Evolutionary conservation across 2,888 invertebrate genomes (phyloP).

Genomic region (Tenthredo scrophulariae): DNA sequence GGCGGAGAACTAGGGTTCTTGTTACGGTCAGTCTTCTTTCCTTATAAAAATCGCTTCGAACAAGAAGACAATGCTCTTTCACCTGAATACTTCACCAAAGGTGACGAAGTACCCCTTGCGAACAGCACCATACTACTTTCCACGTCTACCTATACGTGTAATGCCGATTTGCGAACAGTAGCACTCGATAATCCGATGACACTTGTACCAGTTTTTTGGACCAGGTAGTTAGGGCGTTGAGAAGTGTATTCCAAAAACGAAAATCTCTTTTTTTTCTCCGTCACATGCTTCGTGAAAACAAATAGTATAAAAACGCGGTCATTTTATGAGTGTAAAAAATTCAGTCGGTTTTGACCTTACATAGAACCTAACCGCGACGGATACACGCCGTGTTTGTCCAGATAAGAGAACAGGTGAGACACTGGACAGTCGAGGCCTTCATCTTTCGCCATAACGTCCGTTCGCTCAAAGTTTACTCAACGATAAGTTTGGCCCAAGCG

Average conservation of each 20-base stretch:
- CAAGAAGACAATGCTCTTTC: constrained; percentile 58
- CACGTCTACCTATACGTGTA: background rate
- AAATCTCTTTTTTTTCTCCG: background rate
- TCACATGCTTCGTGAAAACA: background rate
- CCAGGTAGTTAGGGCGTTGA: background rate
- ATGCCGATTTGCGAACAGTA: background rate
- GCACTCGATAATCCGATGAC: background rate
- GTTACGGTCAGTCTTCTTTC: constrained; percentile 66
- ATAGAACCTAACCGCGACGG: constrained; percentile 60
- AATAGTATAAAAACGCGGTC: constrained; percentile 16
- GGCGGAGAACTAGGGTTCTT: constrained; percentile 58
- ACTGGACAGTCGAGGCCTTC: constrained; percentile 76
- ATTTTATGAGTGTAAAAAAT: constrained; percentile 42
- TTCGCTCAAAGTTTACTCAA: constrained; percentile 66
- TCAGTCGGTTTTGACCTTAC: constrained; percentile 29
- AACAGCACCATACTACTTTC: background rate
- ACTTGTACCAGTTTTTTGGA: background rate
- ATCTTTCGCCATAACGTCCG: constrained; percentile 66
- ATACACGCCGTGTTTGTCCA: constrained; percentile 73
- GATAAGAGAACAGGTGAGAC: constrained; percentile 76
- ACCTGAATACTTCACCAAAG: constrained; percentile 55
- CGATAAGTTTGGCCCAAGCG: constrained; percentile 66
- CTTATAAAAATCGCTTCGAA: constrained; percentile 52
- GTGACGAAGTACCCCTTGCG: constrained; percentile 46
- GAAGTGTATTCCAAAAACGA: background rate